Percentiles rank a stretch among this genome's conserved stretches.
phyloP scores from a whole-genome alignment of 2,113 vertebrate species.

The Dendropsophus ebraccatus region DNA sequence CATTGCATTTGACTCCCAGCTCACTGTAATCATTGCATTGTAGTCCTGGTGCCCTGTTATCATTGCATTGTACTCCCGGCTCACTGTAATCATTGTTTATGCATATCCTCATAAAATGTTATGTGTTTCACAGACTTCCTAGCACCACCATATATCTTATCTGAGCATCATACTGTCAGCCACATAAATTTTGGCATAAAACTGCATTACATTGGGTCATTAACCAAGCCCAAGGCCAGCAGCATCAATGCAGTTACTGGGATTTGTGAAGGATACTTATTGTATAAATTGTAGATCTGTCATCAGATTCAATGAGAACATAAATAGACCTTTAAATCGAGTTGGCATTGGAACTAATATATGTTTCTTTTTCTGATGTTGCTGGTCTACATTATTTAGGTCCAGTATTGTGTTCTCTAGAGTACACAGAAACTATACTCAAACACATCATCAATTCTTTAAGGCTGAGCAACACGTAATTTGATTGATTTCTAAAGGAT shows the following conservation, averaged over 20 bases:
- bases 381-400: neutral
- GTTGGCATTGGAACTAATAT: neutral
- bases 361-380: neutral
- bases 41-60: too few species aligned
- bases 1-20: too few species aligned
- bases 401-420: neutral
- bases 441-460: neutral
- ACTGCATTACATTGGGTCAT: neutral
- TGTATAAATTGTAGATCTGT: neutral
- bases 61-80: too few species aligned
- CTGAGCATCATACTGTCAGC: neutral
- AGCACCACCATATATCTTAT: neutral
- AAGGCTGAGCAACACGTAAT: neutral
- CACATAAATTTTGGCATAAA: neutral
- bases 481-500: constrained; percentile 39
- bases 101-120: too few species aligned
- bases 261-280: neutral
- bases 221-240: neutral
- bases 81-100: too few species aligned
- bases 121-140: neutral
- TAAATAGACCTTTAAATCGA: neutral
- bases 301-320: neutral
- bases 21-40: too few species aligned
- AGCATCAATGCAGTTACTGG: neutral
- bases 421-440: neutral